phyloP scores from a whole-genome alignment of 2,113 vertebrate species.

The Oryzias melastigma region DNA sequence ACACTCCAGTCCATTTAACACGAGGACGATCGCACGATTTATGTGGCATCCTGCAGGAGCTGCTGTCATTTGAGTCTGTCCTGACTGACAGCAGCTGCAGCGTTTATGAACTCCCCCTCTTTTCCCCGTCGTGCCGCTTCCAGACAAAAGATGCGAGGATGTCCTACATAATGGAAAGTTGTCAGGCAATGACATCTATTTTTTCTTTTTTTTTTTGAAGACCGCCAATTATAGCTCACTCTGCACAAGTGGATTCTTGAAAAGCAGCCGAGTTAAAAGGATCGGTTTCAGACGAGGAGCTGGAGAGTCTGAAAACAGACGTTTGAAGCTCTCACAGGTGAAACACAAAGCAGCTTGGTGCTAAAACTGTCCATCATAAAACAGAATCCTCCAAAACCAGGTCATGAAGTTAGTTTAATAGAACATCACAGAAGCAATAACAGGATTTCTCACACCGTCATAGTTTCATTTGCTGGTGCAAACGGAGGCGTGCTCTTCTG shows the following conservation, averaged over 20 bases:
- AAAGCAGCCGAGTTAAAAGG: constrained; percentile 18
- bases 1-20: constrained; percentile 66
- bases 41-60: constrained; percentile 54
- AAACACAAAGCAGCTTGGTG: too few species aligned
- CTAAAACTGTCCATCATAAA: too few species aligned
- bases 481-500: too few species aligned
- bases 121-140: constrained; percentile 12
- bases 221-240: constrained; percentile 46
- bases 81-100: constrained; percentile 40
- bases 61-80: constrained; percentile 19
- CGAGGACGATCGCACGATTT: constrained; percentile 53
- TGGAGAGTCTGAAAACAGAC: neutral
- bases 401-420: too few species aligned
- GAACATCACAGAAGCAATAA: too few species aligned
- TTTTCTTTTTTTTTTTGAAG: constrained; percentile 23
- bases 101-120: constrained; percentile 33
- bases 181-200: constrained; percentile 20
- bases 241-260: constrained; percentile 13
- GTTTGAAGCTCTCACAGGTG: neutral
- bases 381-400: too few species aligned
- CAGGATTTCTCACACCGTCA: too few species aligned
- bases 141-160: constrained; percentile 36
- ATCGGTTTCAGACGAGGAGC: constrained; percentile 2
- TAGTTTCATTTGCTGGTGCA: too few species aligned
- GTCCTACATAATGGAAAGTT: constrained; percentile 53